Evolutionary conservation across 1,140 invertebrate species (phyloP).

Genomic region (Geopemphigus sp.): DNA sequence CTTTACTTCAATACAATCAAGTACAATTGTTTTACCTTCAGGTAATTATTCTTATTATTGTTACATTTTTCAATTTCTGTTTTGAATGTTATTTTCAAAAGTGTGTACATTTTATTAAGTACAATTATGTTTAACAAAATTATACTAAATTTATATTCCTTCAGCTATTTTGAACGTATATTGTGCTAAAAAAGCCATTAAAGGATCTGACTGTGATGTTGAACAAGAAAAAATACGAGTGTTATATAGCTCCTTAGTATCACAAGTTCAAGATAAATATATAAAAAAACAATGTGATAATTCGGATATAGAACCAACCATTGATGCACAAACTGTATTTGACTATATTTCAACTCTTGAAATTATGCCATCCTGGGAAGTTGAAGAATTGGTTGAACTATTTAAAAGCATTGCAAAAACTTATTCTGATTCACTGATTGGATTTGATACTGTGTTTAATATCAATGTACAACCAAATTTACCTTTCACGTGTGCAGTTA

Average conservation of each 20-base stretch:
- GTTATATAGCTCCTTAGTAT: conserved; percentile 25
- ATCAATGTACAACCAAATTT: conserved; percentile 31
- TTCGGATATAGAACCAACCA: conserved; percentile 20
- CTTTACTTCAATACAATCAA: conserved; percentile 42
- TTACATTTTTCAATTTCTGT: too few relatives aligned
- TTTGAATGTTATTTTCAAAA: too few relatives aligned
- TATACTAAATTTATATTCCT: too few relatives aligned
- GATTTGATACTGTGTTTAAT: conserved; percentile 37
- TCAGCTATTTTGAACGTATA: conserved; percentile 28
- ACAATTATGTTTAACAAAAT: neutral
- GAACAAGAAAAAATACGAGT: conserved; percentile 21
- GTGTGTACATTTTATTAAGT: too few relatives aligned
- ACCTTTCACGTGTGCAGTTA: conserved; percentile 18
- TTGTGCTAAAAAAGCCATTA: conserved; percentile 28
- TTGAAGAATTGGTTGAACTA: conserved; percentile 41
- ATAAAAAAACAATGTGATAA: conserved; percentile 34
- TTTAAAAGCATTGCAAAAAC: conserved; percentile 43
- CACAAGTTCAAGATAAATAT: conserved; percentile 34
- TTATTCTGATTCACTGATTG: conserved; percentile 26
- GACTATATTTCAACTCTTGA: conserved; percentile 40
- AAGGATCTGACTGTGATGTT: conserved; percentile 14
- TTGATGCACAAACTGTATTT: conserved; percentile 35
- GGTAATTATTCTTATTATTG: neutral
- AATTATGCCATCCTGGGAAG: conserved; percentile 17
- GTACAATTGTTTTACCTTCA: conserved; percentile 29